Percentiles rank a stretch among this genome's conserved stretches.
phyloP scores from a whole-genome alignment of 2,888 invertebrate genomes.

The Eupithecia vulgata region DNA sequence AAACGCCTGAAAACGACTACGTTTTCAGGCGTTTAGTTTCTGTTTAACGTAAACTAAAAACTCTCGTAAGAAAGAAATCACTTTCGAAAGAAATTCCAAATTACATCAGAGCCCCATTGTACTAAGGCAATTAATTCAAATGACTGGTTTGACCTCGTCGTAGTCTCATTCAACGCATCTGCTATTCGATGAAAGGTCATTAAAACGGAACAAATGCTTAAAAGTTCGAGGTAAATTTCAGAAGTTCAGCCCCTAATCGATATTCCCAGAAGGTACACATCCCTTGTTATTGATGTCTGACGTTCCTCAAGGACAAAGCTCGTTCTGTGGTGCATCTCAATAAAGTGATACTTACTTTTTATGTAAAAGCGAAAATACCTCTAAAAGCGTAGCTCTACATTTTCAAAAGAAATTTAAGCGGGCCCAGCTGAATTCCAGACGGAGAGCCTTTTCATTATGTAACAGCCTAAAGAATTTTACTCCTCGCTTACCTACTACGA shows the following conservation, averaged over 20 bases:
- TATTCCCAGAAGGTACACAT: conserved; percentile 38
- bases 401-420: conserved; percentile 17
- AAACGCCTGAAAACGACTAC: too few relatives aligned
- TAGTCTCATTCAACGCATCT: conserved; percentile 50
- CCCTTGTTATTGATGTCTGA: conserved; percentile 36
- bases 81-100: conserved; percentile 30
- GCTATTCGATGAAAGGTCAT: conserved; percentile 45
- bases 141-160: conserved; percentile 64
- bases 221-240: conserved; percentile 24
- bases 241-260: conserved; percentile 46
- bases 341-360: neutral
- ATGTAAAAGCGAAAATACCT: conserved; percentile 15
- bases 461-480: conserved; percentile 50
- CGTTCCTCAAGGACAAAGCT: conserved; percentile 53
- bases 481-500: conserved; percentile 27
- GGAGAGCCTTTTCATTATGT: conserved; percentile 58
- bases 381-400: conserved; percentile 23
- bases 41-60: neutral
- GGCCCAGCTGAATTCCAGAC: neutral
- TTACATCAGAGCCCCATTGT: conserved; percentile 47
- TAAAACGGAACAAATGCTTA: conserved; percentile 40
- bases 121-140: conserved; percentile 68
- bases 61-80: neutral
- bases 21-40: neutral
- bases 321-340: conserved; percentile 46